Evolutionary conservation across 1,140 invertebrate genomes (phyloP).

Genomic region (Hestina assimilis): DNA sequence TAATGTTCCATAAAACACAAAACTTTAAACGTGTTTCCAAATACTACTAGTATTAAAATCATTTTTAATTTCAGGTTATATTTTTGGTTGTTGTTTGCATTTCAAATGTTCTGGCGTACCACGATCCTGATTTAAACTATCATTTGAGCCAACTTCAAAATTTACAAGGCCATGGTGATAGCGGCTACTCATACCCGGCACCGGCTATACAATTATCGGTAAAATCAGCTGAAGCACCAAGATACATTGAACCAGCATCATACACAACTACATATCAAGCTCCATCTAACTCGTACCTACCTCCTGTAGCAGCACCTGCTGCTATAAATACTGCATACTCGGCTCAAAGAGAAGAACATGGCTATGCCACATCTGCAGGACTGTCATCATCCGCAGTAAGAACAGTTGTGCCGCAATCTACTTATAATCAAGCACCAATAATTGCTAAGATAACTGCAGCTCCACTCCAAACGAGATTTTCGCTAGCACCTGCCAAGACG

Average conservation of each 20-base stretch:
- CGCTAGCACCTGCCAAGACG: slow-evolving; percentile 47
- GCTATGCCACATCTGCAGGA: slow-evolving; percentile 70
- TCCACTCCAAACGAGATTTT: slow-evolving; percentile 66
- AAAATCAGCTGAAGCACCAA: slow-evolving; percentile 35
- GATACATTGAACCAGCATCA: slow-evolving; percentile 28
- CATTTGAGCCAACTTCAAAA: slow-evolving; percentile 67
- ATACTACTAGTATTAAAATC: slow-evolving; percentile 3
- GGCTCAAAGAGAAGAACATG: slow-evolving; percentile 55
- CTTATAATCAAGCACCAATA: slow-evolving; percentile 73
- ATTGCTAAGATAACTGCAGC: slow-evolving; percentile 73
- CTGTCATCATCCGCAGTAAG: slow-evolving; percentile 51
- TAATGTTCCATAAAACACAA: no score
- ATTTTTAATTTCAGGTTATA: slow-evolving; percentile 54
- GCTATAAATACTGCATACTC: slow-evolving; percentile 36
- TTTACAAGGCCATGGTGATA: slow-evolving; percentile 48
- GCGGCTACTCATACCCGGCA: slow-evolving; percentile 66
- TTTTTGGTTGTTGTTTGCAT: slow-evolving; percentile 38
- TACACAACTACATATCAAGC: slow-evolving; percentile 44
- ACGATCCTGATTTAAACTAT: slow-evolving; percentile 75
- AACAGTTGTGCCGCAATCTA: slow-evolving; percentile 54
- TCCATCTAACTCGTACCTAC: no score
- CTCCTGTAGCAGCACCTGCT: slow-evolving; percentile 26
- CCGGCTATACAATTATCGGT: slow-evolving; percentile 60
- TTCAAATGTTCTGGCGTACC: slow-evolving; percentile 55
- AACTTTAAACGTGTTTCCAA: no score